Evolutionary conservation across 2,888 invertebrate species (phyloP), one percentile per base, ranked within the genome.

Genomic region (Habrosyne pyritoides): DNA sequence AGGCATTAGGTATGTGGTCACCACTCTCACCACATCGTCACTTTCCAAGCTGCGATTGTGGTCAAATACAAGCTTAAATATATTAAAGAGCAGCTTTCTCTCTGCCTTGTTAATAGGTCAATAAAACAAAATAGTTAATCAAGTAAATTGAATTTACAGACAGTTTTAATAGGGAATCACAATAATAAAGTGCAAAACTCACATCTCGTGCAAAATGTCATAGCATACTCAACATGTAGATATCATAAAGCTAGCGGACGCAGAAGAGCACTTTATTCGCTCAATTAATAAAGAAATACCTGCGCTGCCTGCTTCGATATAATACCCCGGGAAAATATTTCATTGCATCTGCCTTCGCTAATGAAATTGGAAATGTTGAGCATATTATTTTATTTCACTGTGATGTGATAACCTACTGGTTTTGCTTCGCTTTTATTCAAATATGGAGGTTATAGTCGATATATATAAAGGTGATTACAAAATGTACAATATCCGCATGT

Each of bases 271-370:
- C 75, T 81, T 66, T 57, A 71, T 72, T 73, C 71, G 64, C 67
- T 79, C 76, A 80, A 82, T 83, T 83, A 81, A 79, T 79, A 74
- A 75, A 77, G 71, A 69, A 75, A 75, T 73, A 70, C 71, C 64
- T 66, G 63, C 63, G 57, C 57, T 64, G 57, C n/a, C n/a, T 63
- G 53, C 57, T 42, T 42, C 51, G 57, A 66, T 66, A 64, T 71
- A 61, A 67, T 66, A 56, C 63, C 63, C 42, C 50, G 59, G 56
- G 51, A 56, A 60, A 65, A 67, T 63, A 67, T 63, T 63, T 60
- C 60, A 67, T 61, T 75, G 69, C 71, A 73, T 62, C 57, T 66
- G 69, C 71, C 69, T 69, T 52, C 55, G 54, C 54, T 52, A 60
- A 59, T 61, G 58, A 55, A 63, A 63, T 66, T 61, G 53, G 58